Evolutionary conservation across 2,113 vertebrate genomes (phyloP), one percentile per base, ranked within the genome.

Genomic region (Oxygymnocypris stewartii): DNA sequence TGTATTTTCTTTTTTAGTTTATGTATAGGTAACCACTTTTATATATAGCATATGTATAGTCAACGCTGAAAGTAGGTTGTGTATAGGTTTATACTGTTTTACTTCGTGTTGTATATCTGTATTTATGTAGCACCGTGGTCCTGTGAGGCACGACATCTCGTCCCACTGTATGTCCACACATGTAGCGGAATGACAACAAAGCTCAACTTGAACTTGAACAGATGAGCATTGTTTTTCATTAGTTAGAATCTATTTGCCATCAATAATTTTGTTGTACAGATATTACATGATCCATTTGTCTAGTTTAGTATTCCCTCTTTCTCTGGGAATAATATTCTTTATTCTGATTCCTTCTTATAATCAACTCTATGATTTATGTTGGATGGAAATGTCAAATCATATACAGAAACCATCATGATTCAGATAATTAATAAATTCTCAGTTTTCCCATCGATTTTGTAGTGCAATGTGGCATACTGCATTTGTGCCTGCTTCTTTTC

Each of bases 211-310:
- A n/a, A n/a, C n/a, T n/a, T n/a, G n/a, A n/a, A n/a, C n/a, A n/a
- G 37, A 13, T 80, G 78, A 80, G 63, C 42, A 23, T 80, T 80
- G 78, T 42, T 61, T 11, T 57, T 2, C 20, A 74, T 74, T 74
- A 44, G 35, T 73, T 73, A 2, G 10, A 74, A 74, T 3, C 20
- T 40, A 8, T 74, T 75, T 2, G 40, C 73, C 23, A 75, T 75
- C 40, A 75, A 47, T 75, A 47, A 25, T 25, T 42, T 37, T 73
- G 71, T 75, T 75, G 10, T 13, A 75, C 73, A 47, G 23, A 44
- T 47, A 47, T 75, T 14, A 75, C 42, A 47, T 12, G 11, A 47
- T 75, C 40, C 23, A 47, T 47, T 44, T 25, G 16, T 73, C 69
- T 11, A 71, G 23, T 42, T 44, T 44, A 44, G 37, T 13, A 0